Conservation (phyloP, 2,888 invertebrate species). For the Clanis bilineata region DNA sequence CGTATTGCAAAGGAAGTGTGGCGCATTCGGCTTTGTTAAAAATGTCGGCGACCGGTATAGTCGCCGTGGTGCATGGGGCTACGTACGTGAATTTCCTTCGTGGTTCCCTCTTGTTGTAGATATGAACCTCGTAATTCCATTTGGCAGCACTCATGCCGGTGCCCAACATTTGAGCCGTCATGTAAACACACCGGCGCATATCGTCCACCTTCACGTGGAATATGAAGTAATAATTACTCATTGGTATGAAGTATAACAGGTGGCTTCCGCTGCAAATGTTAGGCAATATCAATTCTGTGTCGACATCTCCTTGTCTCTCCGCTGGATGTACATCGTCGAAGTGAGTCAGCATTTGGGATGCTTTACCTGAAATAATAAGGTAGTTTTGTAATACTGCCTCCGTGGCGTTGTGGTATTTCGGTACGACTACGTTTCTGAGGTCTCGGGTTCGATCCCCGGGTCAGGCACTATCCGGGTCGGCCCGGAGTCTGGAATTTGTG, state of each 20-base stretch:
- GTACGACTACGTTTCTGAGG: no score
- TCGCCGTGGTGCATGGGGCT: conserved; percentile 45
- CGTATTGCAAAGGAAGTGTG: conserved; percentile 35
- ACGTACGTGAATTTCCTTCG: conserved; percentile 49
- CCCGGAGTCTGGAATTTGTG: no score
- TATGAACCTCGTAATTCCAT: conserved; percentile 63
- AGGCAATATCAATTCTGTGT: conserved; percentile 48
- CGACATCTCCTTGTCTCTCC: conserved; percentile 42
- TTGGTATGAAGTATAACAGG: conserved; percentile 40
- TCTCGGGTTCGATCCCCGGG: no score
- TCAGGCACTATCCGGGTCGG: no score
- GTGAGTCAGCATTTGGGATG: conserved; percentile 49
- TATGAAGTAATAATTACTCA: conserved; percentile 53
- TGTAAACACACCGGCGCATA: conserved; percentile 40
- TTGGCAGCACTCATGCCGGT: conserved; percentile 53
- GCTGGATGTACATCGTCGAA: conserved; percentile 49
- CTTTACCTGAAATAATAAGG: conserved; percentile 48
- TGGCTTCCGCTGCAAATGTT: conserved; percentile 36
- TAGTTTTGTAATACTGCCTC: no score
- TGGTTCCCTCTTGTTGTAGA: conserved; percentile 59
- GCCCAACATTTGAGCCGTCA: conserved; percentile 55
- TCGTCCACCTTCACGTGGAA: conserved; percentile 48
- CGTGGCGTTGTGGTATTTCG: no score
- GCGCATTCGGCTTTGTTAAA: conserved; percentile 43
- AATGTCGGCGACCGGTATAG: conserved; percentile 38